Base-by-base conservation (phyloP, 2,888 invertebrate genomes). In the Arctia plantaginis region DNA sequence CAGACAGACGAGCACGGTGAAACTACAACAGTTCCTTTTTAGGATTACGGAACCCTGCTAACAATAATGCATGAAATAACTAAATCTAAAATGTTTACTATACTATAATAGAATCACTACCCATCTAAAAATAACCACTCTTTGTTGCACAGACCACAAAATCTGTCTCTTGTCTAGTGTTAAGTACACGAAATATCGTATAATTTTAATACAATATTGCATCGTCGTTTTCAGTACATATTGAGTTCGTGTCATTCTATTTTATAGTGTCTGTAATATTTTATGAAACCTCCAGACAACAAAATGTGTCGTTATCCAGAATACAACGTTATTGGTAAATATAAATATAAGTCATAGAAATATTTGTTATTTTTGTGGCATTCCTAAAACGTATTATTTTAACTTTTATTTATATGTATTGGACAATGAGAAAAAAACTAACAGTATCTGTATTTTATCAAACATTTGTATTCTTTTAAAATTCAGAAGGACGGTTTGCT, bases 201-300 rank as follows among this genome's bases (percentile, higher is more conserved):
- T 75, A 82, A 80, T 82, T 77, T 82, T 82, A 76, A 77, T 73
- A 71, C 55, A 72, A 76, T 76, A 71, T 82, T 69, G 77, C 72
- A 77, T 80, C 71, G 72, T 44, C 33, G 27, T 55, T 18, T 69
- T 71, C 70, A 51, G 64, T 62, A 69, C 67, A 77, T 69, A 62
- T 69, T 76, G 72, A 79, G 65, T 55, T 69, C 27, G 35, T 74
- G 47, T 74, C 73, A 27, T 65, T 76, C 66, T 66, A 71, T 78
- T 82, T 77, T 75, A 81, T 71, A 75, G 62, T 27, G 23, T 64
- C 62, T 35, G 75, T 78, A 79, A 78, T 82, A 76, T 69, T 81
- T 82, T 80, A 76, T 81, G 77, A 78, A 74, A 66, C 35, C 41
- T 30, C 64, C 41, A 73, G 69, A 79, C 74, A 79, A 33, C 47